phyloP scores from a whole-genome alignment of 2,888 invertebrate genomes.

The Eudemis profundana region DNA sequence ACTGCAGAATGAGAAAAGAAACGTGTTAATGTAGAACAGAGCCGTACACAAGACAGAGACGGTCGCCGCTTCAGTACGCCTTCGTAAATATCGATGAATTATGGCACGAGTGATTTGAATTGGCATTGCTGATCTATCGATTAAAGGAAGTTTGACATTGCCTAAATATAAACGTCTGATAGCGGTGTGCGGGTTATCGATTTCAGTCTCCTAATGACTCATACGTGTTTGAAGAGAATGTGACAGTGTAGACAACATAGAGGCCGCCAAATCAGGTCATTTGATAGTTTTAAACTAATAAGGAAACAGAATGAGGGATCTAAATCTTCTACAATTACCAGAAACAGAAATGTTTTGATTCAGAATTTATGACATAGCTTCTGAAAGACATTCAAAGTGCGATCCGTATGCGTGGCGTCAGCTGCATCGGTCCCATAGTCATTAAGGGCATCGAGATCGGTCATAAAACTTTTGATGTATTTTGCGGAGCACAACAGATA shows the following conservation, averaged over 20 bases:
- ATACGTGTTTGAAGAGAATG: conserved; percentile 39
- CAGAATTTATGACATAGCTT: conserved; percentile 9
- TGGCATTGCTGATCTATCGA: conserved; percentile 75
- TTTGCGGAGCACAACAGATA: conserved; percentile 73
- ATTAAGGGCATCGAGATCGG: conserved; percentile 62
- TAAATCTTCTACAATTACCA: not conserved
- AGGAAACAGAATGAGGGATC: not conserved
- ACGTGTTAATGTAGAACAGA: conserved; percentile 77
- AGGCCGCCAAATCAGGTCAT: not conserved
- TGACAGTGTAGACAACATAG: conserved; percentile 13
- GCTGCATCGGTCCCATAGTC: conserved; percentile 57
- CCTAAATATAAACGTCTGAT: conserved; percentile 72
- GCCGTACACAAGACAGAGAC: conserved; percentile 79
- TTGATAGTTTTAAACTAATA: not conserved
- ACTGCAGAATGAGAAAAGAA: conserved; percentile 85
- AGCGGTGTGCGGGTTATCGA: conserved; percentile 56
- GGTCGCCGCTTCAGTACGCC: conserved; percentile 70
- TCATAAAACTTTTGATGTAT: conserved; percentile 73
- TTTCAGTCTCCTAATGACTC: conserved; percentile 53
- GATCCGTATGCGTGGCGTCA: conserved; percentile 49
- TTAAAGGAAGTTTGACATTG: conserved; percentile 77
- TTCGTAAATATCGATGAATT: conserved; percentile 80
- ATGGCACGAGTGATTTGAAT: conserved; percentile 80
- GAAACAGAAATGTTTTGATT: conserved; percentile 12
- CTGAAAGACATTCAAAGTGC: conserved; percentile 19